phyloP scores from a whole-genome alignment of 2,888 invertebrate genomes.

The Dione juno region DNA sequence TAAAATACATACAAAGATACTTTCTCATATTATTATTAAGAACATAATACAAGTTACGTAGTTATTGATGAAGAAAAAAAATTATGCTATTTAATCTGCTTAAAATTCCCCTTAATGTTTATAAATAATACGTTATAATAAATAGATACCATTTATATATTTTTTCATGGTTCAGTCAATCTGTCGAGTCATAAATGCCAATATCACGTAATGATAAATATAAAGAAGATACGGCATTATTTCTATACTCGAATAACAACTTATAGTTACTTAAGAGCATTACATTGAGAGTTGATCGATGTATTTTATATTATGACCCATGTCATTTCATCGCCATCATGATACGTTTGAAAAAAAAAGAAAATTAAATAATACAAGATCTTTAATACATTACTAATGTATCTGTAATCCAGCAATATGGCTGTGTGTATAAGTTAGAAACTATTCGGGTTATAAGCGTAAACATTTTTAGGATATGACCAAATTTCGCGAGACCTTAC shows the following conservation, averaged over 20 bases:
- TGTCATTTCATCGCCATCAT: neutral
- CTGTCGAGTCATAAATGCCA: neutral
- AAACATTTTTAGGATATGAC: slow-evolving; percentile 34
- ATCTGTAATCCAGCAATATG: slow-evolving; percentile 14
- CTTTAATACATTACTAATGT: neutral
- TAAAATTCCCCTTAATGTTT: neutral
- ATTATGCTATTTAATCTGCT: neutral
- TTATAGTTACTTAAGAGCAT: too few species aligned
- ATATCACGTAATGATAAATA: slow-evolving; percentile 1
- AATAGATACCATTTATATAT: neutral
- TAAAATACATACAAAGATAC: too few species aligned
- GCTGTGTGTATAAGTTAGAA: slow-evolving; percentile 17
- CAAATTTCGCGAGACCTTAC: slow-evolving; percentile 40
- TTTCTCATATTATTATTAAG: too few species aligned
- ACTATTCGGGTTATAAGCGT: slow-evolving; percentile 28
- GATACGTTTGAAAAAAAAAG: neutral
- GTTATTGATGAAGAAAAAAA: neutral
- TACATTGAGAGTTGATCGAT: neutral
- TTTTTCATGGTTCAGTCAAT: neutral
- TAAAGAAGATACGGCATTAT: neutral
- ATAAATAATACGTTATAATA: neutral
- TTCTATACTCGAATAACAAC: slow-evolving; percentile 9
- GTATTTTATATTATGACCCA: neutral
- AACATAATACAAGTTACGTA: too few species aligned
- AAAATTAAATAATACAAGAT: slow-evolving; percentile 1